Evolutionary conservation across 2,797 vertebrate species (phyloP), one percentile per base, ranked within the genome.

Genomic region (Parotocinclus haroldoi): DNA sequence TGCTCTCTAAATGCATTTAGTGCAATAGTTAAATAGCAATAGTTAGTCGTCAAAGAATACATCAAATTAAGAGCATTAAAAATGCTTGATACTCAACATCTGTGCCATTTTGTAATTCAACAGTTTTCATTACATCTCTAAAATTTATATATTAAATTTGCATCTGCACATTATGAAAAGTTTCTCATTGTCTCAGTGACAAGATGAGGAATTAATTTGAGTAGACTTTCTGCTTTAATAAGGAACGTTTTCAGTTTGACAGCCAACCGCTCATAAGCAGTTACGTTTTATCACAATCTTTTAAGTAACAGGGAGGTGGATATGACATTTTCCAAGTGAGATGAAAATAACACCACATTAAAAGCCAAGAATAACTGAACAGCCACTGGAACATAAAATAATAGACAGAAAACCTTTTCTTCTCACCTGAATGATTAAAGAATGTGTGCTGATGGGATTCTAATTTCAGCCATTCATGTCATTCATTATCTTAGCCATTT

Each of bases 321-420:
- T 71, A 63, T 66, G 66, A 70, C 59, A 74, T 81, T 78, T 78
- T 45, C 59, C 54, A 75, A 54, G 74, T 74, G 66, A 58, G 50
- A 36, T 16, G 38, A 72, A 84, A 82, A 78, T 58, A 81, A 71
- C 74, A 76, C 67, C 62, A 61, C 46, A 76, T 82, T 82, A 72
- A 76, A 72, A 73, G 53, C 12, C 12, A 67, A 72, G 73, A 82
- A 74, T 80, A 67, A 72, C 59, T 72, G 72, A 67, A 66, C 52
- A 65, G 50, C 38, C 68, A 81, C 54, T 64, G 74, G 75, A 59
- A 76, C 46, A 68, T 13, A 27, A 58, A n/a, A 53, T 50, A 66
- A 71, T 16, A 44, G 37, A 17, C 58, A 60, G 7, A 52, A 52
- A 66, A 68, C 17, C 69, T 37, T 61, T 74, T 17, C 19, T 59